Conservation (phyloP, 2,113 vertebrate species). For the Girardinichthys multiradiatus region DNA sequence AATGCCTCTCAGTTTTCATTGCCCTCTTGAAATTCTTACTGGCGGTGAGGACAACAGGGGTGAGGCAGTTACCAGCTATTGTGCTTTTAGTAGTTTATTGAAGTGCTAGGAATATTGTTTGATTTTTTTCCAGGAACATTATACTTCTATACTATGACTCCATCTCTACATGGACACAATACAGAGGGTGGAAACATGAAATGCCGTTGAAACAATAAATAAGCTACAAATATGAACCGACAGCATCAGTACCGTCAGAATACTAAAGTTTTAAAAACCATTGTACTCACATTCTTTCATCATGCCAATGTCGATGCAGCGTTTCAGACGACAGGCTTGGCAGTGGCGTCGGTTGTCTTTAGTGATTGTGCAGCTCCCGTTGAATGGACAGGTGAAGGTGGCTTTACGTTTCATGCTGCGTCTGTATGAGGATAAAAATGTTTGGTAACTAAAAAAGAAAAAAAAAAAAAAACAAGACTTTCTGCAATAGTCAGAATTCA, state of each 20-base stretch:
- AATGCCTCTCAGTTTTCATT: conserved; percentile 7
- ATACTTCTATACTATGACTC: background rate
- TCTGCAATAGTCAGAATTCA: background rate
- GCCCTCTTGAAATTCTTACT: background rate
- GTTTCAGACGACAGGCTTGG: conserved; percentile 94
- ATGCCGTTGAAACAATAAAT: no score
- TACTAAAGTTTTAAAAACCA: background rate
- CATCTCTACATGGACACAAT: no score
- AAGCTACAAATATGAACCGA: no score
- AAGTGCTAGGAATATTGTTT: background rate
- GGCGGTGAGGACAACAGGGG: background rate
- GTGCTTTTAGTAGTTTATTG: background rate
- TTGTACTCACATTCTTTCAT: conserved; percentile 96
- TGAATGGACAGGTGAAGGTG: conserved; percentile 94
- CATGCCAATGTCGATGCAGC: conserved; percentile 96
- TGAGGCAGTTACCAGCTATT: background rate
- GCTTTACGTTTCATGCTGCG: conserved; percentile 98
- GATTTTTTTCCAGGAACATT: conserved; percentile 5
- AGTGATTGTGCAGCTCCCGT: conserved; percentile 92
- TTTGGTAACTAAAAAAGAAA: background rate
- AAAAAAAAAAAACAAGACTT: background rate
- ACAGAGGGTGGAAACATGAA: no score
- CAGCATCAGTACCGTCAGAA: no score
- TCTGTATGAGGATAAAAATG: conserved; percentile 69
- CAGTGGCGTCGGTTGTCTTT: conserved; percentile 98